Percentiles rank a stretch among this genome's conserved stretches.
Evolutionary conservation across 2,797 vertebrate species (phyloP).

Genomic region (Petrocephalus schoutedeni): DNA sequence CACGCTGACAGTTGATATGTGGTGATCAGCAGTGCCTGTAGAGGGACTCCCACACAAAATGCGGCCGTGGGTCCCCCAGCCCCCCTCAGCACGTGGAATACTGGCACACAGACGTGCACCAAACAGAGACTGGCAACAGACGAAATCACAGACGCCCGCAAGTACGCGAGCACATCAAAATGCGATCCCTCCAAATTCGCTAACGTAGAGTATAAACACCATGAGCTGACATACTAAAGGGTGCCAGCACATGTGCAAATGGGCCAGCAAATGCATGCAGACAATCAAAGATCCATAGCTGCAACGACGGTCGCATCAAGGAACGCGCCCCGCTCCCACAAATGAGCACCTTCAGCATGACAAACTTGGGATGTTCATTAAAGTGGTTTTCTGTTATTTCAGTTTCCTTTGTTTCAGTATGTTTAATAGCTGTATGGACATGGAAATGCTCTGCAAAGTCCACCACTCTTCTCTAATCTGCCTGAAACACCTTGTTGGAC

Average conservation of each 20-base stretch:
- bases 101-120: background rate
- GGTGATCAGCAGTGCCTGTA: slow-evolving; percentile 85
- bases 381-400: background rate
- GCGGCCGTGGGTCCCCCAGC: slow-evolving; percentile 10
- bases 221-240: background rate
- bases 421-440: background rate
- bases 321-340: background rate
- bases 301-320: background rate
- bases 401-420: background rate
- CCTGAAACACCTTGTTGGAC: background rate
- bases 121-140: background rate
- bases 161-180: background rate
- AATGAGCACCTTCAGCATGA: background rate
- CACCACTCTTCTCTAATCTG: background rate
- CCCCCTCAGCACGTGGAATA: background rate
- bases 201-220: background rate
- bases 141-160: background rate
- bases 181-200: background rate
- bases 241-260: background rate
- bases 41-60: slow-evolving; percentile 65
- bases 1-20: slow-evolving; percentile 77
- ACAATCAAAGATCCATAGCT: background rate
- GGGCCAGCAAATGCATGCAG: background rate
- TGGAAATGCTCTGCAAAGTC: background rate
- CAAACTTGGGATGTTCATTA: background rate